Base-by-base conservation (phyloP, 2,888 invertebrate genomes). In the Willowsia nigromaculata region DNA sequence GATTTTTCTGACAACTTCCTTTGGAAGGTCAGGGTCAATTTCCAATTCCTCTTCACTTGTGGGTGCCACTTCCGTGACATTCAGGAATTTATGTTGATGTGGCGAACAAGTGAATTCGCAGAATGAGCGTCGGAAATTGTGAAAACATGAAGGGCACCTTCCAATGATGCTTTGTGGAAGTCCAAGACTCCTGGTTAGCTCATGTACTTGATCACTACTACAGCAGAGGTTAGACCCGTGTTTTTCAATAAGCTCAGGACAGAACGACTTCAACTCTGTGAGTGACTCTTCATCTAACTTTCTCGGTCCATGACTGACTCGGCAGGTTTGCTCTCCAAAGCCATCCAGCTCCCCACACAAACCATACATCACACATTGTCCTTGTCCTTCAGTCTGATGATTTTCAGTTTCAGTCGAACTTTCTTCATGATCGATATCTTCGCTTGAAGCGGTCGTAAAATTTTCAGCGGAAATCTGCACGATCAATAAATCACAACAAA, bases 81-180 rank as follows among this genome's bases (percentile, higher is more conserved):
- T 93, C 47, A 96, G 93, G 93, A 95, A 97, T 50, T 94, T 93
- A 30, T 95, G 95, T 92, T 98, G 98, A 68, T 96, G 94, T 0
- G 96, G 95, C 1, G 96, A 95, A 94, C 99, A 99, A 4, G 97
- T 96, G 94, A 97, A 95, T 91, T 96, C 95, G 93, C 99, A 99
- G 92, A 97, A 96, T 47, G 96, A 95, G 62, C 95, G 94, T 7
- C 96, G 95, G 92, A 98, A 95, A 93, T 99, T 99, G 88, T 95
- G 94, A 0, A 95, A 94, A 93, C 99, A 99, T 0, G 96, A 95
- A 0, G 97, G 97, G 93, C 99, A 99, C 68, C 98, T 95, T 5
- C 95, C 95, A 18, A 97, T 95, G 0, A 98, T 94, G 78, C 95
- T 95, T 59, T 96, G 95, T 0, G 96, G 96, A 89, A 96, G 25